Evolutionary conservation across 1,140 invertebrate species (phyloP).

Genomic region (Drosophila repleta): DNA sequence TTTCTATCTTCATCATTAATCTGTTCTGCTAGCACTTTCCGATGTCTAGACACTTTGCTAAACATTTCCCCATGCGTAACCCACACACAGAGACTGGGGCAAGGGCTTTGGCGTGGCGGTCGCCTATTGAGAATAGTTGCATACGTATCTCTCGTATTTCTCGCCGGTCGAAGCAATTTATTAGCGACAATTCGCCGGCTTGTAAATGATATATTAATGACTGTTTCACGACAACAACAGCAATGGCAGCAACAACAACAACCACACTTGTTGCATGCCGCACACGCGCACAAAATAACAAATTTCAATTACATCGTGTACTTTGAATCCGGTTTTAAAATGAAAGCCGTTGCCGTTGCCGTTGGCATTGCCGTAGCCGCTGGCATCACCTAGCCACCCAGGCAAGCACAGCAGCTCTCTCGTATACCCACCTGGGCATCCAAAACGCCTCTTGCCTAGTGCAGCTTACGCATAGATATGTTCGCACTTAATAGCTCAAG

Average conservation of each 20-base stretch:
- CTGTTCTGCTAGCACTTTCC: too few relatives aligned
- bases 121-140: slow-evolving; percentile 19
- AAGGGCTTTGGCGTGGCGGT: slow-evolving; percentile 21
- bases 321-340: slow-evolving; percentile 73
- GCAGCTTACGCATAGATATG: slow-evolving; percentile 64
- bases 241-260: slow-evolving; percentile 25
- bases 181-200: slow-evolving; percentile 73
- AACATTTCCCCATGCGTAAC: slow-evolving; percentile 27
- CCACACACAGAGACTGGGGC: slow-evolving; percentile 17
- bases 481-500: slow-evolving; percentile 83
- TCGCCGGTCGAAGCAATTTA: slow-evolving; percentile 67
- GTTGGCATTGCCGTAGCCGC: slow-evolving; percentile 27
- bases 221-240: slow-evolving; percentile 51
- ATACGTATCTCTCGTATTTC: slow-evolving; percentile 30
- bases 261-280: slow-evolving; percentile 34
- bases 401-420: slow-evolving; percentile 17
- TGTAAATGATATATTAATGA: slow-evolving; percentile 83
- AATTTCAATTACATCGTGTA: slow-evolving; percentile 66
- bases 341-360: slow-evolving; percentile 56
- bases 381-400: slow-evolving; percentile 24
- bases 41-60: slow-evolving; percentile 16
- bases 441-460: slow-evolving; percentile 33
- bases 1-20: too few relatives aligned
- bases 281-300: slow-evolving; percentile 75
- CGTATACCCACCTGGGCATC: slow-evolving; percentile 29